Conservation (phyloP, 2,888 invertebrate species). For the Anodontia alba region DNA sequence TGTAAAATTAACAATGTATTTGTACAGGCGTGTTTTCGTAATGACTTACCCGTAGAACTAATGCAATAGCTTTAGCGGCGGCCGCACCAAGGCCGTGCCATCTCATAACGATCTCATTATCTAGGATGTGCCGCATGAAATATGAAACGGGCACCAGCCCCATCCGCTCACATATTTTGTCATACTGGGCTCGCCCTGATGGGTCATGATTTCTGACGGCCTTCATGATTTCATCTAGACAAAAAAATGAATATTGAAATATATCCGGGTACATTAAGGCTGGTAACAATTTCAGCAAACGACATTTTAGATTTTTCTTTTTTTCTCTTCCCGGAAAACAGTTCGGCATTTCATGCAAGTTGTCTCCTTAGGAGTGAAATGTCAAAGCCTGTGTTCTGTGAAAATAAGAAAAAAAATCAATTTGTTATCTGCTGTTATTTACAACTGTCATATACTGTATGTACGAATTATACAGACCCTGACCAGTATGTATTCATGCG, state of each 20-base stretch:
- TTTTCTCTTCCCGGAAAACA: too few relatives aligned
- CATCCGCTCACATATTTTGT: constrained; percentile 78
- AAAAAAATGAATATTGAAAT: neutral
- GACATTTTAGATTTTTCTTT: too few relatives aligned
- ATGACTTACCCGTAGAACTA: constrained; percentile 79
- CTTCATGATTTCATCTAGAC: constrained; percentile 54
- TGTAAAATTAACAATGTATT: too few relatives aligned
- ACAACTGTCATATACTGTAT: too few relatives aligned
- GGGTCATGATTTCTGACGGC: constrained; percentile 70
- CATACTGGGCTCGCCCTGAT: constrained; percentile 73
- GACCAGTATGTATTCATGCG: too few relatives aligned
- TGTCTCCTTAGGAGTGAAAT: too few relatives aligned
- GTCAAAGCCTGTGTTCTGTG: too few relatives aligned
- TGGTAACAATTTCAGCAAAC: neutral
- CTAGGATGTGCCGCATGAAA: constrained; percentile 81
- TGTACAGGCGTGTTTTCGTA: too few relatives aligned
- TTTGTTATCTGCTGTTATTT: too few relatives aligned
- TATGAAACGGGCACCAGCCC: constrained; percentile 81
- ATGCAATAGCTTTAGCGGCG: constrained; percentile 79
- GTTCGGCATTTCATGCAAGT: too few relatives aligned
- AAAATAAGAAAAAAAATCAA: too few relatives aligned
- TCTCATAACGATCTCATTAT: constrained; percentile 79
- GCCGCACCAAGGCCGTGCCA: constrained; percentile 78
- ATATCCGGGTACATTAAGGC: neutral
- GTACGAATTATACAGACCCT: too few relatives aligned